Percentiles rank a stretch among this genome's conserved stretches.
Conservation (phyloP, 2,113 vertebrate genomes). For the Myotis brandtii region DNA sequence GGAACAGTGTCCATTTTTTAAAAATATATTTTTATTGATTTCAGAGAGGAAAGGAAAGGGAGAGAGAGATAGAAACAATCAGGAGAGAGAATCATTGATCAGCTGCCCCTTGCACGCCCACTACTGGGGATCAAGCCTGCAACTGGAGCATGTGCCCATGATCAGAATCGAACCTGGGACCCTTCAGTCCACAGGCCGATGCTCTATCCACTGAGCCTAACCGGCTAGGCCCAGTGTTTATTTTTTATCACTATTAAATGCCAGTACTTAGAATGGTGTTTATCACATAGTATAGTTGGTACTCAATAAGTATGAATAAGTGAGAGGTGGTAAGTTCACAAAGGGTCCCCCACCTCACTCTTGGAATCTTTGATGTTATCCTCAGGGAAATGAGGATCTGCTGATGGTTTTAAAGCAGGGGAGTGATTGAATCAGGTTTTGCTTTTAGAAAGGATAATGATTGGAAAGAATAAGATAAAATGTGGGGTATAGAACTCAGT, state of each 20-base stretch:
- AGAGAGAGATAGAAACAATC: too few species aligned
- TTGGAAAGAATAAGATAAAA: not conserved
- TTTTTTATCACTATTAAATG: not conserved
- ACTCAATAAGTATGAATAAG: not conserved
- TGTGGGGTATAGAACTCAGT: not conserved
- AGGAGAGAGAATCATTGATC: too few species aligned
- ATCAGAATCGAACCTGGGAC: too few species aligned
- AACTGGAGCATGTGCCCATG: too few species aligned
- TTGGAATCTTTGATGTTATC: conserved; percentile 3
- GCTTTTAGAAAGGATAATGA: conserved; percentile 41
- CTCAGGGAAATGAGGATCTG: not conserved
- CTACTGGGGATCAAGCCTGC: too few species aligned
- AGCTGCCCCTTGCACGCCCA: too few species aligned
- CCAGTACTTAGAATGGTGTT: not conserved
- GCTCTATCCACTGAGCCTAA: too few species aligned
- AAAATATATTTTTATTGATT: too few species aligned
- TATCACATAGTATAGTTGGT: not conserved
- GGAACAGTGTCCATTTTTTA: not conserved
- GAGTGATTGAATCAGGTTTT: not conserved
- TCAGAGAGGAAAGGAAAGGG: too few species aligned
- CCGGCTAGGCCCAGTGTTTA: too few species aligned
- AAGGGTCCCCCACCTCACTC: not conserved
- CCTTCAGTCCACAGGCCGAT: too few species aligned
- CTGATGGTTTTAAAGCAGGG: not conserved
- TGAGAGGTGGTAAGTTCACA: not conserved